A percentile compares a stretch with the other conserved stretches of the same genome.
phyloP scores from a whole-genome alignment of 1,140 invertebrate genomes.

The Zaprionus vittiger region DNA sequence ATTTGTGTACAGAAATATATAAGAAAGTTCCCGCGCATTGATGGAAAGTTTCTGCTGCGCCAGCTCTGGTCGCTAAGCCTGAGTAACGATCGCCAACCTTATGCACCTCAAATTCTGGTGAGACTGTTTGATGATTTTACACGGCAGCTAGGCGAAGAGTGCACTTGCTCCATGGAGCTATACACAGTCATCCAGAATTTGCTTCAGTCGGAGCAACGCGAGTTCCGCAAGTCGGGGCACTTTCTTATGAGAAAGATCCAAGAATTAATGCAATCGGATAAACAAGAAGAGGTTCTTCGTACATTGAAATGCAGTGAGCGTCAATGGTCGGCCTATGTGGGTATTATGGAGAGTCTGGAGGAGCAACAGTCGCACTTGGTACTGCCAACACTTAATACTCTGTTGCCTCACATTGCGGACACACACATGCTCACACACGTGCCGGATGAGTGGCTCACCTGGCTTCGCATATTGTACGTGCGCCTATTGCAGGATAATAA shows the following conservation, averaged over 20 bases:
- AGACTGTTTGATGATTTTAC: constrained; percentile 62
- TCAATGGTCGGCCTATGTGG: constrained; percentile 64
- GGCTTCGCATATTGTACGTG: constrained; percentile 84
- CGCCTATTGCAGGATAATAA: constrained; percentile 84
- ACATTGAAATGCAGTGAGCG: constrained; percentile 35
- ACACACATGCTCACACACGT: not conserved
- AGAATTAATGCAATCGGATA: not conserved
- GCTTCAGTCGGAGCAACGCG: constrained; percentile 55
- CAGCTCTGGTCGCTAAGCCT: constrained; percentile 59
- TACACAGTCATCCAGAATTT: constrained; percentile 37
- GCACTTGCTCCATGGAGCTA: constrained; percentile 27
- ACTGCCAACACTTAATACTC: constrained; percentile 84
- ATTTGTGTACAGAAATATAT: constrained; percentile 67
- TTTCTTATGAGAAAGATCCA: constrained; percentile 62
- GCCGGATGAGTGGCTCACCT: constrained; percentile 54
- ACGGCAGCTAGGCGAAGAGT: constrained; percentile 44
- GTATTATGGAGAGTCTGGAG: constrained; percentile 86
- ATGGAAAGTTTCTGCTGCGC: constrained; percentile 63
- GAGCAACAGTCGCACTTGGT: constrained; percentile 88
- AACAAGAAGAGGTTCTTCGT: not conserved
- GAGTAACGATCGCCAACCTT: constrained; percentile 50
- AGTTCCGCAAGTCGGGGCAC: constrained; percentile 59
- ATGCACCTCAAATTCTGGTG: constrained; percentile 61
- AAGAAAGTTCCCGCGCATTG: constrained; percentile 50
- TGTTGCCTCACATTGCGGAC: constrained; percentile 62